Conservation (phyloP, 2,797 vertebrate species). For the Falco rusticolus region DNA sequence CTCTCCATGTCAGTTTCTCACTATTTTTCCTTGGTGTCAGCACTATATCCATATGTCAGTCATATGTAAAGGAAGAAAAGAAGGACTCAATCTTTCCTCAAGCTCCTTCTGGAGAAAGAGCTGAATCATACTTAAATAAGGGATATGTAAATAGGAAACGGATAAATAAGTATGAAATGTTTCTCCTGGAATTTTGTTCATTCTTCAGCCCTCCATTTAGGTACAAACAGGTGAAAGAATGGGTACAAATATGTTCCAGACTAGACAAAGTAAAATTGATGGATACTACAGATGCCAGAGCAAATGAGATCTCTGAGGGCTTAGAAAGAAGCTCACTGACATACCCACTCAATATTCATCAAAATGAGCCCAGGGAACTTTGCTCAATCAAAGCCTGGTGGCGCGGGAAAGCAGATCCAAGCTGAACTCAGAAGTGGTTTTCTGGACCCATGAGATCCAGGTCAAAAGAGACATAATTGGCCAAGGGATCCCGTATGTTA, state of each 20-base stretch:
- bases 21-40: not conserved
- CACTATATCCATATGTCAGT: not conserved
- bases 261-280: constrained; percentile 18
- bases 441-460: not conserved
- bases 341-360: constrained; percentile 22
- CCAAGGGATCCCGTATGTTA: not conserved
- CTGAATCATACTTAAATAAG: not conserved
- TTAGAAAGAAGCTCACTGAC: not conserved
- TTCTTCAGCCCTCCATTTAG: not conserved
- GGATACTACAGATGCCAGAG: not conserved
- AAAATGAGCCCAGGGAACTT: constrained; percentile 8
- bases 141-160: not conserved
- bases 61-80: not conserved
- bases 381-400: not conserved
- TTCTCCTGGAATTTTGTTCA: not conserved
- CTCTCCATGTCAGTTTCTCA: not conserved
- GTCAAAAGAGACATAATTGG: not conserved
- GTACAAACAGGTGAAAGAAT: not conserved
- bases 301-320: constrained; percentile 37
- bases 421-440: not conserved
- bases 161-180: not conserved
- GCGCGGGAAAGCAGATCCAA: not conserved
- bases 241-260: not conserved
- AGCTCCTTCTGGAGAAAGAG: not conserved
- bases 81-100: not conserved